phyloP scores from a whole-genome alignment of 2,797 vertebrate species.

The Bradypodion pumilum region DNA sequence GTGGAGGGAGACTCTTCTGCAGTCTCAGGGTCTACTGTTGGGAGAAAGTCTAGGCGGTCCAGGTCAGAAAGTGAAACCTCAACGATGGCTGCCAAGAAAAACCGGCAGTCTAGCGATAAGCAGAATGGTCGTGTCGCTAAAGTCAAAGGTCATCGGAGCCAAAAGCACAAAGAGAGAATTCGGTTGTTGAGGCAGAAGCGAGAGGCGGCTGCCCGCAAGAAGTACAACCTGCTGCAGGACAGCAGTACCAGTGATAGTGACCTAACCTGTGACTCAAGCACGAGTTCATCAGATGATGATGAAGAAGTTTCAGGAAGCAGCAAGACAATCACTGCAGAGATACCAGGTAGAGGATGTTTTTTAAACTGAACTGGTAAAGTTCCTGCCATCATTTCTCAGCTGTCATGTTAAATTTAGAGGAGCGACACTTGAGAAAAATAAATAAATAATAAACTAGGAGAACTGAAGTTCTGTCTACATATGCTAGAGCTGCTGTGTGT shows the following conservation, averaged over 20 bases:
- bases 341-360: slow-evolving; percentile 94
- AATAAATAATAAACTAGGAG: slow-evolving; percentile 49
- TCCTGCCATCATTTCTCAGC: slow-evolving; percentile 71
- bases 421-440: slow-evolving; percentile 73
- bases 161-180: slow-evolving; percentile 97
- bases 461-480: slow-evolving; percentile 77
- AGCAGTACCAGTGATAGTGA: slow-evolving; percentile 99
- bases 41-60: slow-evolving; percentile 92
- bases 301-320: slow-evolving; percentile 92
- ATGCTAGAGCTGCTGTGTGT: slow-evolving; percentile 73
- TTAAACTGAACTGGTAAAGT: slow-evolving; percentile 80
- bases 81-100: slow-evolving; percentile 97
- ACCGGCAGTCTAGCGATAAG: slow-evolving; percentile 89
- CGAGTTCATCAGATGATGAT: slow-evolving; percentile 84
- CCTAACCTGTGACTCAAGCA: slow-evolving; percentile 94
- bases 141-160: slow-evolving; percentile 91
- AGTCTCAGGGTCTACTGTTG: slow-evolving; percentile 68
- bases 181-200: slow-evolving; percentile 94
- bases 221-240: slow-evolving; percentile 98
- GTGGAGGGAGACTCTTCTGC: slow-evolving; percentile 78
- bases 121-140: slow-evolving; percentile 91
- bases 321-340: slow-evolving; percentile 97
- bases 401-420: slow-evolving; percentile 74
- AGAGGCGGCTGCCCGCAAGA: slow-evolving; percentile 94
- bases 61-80: slow-evolving; percentile 93